Base-by-base conservation (phyloP, 2,113 vertebrate species). In the Andinoacara biseriatus region DNA sequence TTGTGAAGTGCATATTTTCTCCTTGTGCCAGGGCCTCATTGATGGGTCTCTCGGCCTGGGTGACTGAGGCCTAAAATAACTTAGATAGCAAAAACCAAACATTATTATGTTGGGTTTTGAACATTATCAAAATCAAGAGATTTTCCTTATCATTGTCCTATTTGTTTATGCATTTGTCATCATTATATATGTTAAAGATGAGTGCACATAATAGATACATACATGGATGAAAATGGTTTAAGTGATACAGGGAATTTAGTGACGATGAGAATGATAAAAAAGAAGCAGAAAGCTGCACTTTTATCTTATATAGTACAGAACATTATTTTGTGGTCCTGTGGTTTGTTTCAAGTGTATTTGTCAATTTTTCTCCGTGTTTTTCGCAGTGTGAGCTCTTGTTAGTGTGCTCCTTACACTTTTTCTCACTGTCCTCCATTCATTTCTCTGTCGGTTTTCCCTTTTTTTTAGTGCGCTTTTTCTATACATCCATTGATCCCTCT, bases 401-500 rank as follows among this genome's bases (percentile, higher is more conserved):
- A 22, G 49, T 58, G 20, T 56, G 63, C 74, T 40, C n/a, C 60
- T 58, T 56, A 13, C 52, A 57, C 26, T 5, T 38, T 40, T 57
- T 35, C 15, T 54, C 31, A 15, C 76, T 76, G 43, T 67, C 31
- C 46, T 31, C 63, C 59, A 62, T 83, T 46, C 18, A 67, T 76
- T 78, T 54, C 35, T 54, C n/a, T 3, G 14, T 5, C 6, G 0
- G 22, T 35, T 9, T 65, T 38, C 43, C 38, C 86, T 62, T 57
- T 56, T 35, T 38, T 77, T 80, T 59, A 58, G 14, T 62, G 22
- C 58, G 67, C 40, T 85, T 82, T 76, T 57, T 62, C 80, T 78
- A 63, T 58, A 35, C 4, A 29, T 76, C 31, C 35, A 83, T 80
- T 84, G 80, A 91, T 91, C 49, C 78, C 54, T n/a, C 6, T 20